Conservation (phyloP, 2,888 invertebrate genomes). For the Drosophila mercatorum region DNA sequence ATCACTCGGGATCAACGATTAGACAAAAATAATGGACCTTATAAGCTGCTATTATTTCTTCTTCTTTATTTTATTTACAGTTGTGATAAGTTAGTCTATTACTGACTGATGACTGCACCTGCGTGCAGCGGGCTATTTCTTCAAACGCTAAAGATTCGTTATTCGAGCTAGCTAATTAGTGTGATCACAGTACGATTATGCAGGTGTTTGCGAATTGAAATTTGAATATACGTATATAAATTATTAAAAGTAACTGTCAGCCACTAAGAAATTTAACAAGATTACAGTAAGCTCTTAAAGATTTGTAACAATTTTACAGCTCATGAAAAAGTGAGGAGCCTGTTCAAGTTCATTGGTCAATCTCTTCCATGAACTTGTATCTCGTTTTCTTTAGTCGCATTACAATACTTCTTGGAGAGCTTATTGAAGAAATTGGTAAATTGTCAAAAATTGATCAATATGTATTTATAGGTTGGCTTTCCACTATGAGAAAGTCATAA, state of each 20-base stretch:
- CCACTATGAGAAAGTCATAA: conserved; percentile 24
- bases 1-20: conserved; percentile 1
- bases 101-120: background rate
- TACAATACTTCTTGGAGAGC: conserved; percentile 4
- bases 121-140: no score
- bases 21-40: background rate
- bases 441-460: conserved; percentile 4
- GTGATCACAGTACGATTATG: no score
- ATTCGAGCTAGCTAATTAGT: no score
- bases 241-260: no score
- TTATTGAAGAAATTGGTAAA: conserved; percentile 1
- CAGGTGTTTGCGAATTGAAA: no score
- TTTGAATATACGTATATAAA: no score
- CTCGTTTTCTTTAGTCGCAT: background rate
- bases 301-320: background rate
- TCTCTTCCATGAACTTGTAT: background rate
- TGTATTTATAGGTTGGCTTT: conserved; percentile 16
- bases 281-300: no score
- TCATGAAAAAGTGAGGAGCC: background rate
- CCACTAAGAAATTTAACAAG: no score
- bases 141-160: no score
- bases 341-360: background rate
- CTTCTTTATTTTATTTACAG: background rate
- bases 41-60: background rate
- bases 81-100: background rate